Percentiles rank a stretch among this genome's conserved stretches.
phyloP scores from a whole-genome alignment of 2,797 vertebrate genomes.

The Anniella stebbinsi region DNA sequence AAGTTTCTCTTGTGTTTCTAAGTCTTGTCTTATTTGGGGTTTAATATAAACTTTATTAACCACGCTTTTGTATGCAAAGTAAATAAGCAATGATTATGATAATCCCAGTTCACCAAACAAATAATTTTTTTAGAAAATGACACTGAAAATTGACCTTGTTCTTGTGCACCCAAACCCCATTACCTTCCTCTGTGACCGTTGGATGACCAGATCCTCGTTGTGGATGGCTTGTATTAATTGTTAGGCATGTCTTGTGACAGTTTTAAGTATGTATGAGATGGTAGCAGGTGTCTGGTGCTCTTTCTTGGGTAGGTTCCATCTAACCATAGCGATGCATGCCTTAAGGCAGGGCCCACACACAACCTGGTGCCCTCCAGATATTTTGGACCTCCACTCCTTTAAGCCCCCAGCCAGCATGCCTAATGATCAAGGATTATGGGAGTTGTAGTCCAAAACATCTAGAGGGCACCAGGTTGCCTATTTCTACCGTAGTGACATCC shows the following conservation, averaged over 20 bases:
- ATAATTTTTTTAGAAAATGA: neutral
- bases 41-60: slow-evolving; percentile 16
- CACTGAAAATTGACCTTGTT: neutral
- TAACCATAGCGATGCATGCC: neutral
- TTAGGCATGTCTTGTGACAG: neutral
- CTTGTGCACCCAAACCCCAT: neutral
- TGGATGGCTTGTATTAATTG: neutral
- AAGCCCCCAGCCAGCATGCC: too few relatives aligned
- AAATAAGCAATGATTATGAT: slow-evolving; percentile 12
- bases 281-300: neutral
- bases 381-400: too few relatives aligned
- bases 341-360: neutral
- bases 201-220: neutral
- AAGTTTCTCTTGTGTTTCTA: too few relatives aligned
- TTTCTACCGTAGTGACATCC: neutral
- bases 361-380: too few relatives aligned
- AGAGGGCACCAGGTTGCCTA: too few relatives aligned
- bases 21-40: neutral
- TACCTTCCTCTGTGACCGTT: neutral
- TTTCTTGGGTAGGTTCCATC: neutral
- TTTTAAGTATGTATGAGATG: neutral
- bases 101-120: slow-evolving; percentile 19
- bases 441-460: too few relatives aligned
- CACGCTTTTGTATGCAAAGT: slow-evolving; percentile 17
- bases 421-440: too few relatives aligned